A percentile compares a stretch with the other conserved stretches of the same genome.
These are phyloP conservation scores for Propithecus perrieri DNA, from an alignment of 2,797 vertebrate species.

Conservation along the genomic window DNA sequence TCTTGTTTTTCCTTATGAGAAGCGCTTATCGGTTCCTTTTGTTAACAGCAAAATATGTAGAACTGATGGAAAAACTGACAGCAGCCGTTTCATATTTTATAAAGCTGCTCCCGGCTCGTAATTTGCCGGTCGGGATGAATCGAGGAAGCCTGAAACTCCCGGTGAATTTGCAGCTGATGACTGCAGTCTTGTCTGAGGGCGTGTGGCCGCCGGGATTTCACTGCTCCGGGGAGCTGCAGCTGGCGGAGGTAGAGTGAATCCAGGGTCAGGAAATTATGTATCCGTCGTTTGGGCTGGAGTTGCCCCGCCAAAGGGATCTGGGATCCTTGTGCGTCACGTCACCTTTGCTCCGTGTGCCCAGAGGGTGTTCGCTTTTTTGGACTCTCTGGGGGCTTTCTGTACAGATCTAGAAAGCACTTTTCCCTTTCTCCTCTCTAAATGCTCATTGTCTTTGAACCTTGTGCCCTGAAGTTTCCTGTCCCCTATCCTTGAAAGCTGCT, in stretches of 20 bases:
- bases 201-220: neutral
- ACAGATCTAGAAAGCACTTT: neutral
- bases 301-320: neutral
- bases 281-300: neutral
- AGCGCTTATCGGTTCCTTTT: conserved; percentile 60
- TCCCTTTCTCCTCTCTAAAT: neutral
- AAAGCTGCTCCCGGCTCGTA: neutral
- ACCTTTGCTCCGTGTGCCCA: neutral
- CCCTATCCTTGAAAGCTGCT: neutral
- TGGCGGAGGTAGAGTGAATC: neutral
- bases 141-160: conserved; percentile 3
- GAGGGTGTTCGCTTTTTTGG: neutral
- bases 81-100: conserved; percentile 45
- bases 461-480: neutral
- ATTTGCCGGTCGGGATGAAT: neutral
- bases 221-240: neutral
- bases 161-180: conserved; percentile 4
- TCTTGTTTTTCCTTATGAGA: conserved; percentile 76
- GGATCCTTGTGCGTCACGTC: neutral
- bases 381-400: neutral
- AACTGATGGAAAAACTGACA: conserved; percentile 53
- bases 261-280: neutral
- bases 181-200: neutral
- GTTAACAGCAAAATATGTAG: conserved; percentile 52
- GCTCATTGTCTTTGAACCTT: neutral